Evolutionary conservation across 1,140 invertebrate genomes (phyloP).

Genomic region (Euwallacea similis): DNA sequence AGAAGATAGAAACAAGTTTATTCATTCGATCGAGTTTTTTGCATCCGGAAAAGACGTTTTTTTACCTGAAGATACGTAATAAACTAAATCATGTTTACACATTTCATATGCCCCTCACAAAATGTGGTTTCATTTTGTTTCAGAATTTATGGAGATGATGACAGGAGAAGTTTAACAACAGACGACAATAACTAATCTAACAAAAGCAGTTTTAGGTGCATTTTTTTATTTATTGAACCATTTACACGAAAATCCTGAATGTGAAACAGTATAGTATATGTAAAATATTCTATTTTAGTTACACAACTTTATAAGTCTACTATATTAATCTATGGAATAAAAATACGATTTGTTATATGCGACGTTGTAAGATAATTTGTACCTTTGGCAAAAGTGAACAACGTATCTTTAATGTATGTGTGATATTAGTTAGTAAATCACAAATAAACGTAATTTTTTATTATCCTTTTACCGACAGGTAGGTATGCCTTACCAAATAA

Average conservation of each 20-base stretch:
- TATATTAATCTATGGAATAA: conserved; percentile 27
- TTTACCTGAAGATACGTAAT: too few relatives aligned
- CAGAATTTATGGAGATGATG: conserved; percentile 97
- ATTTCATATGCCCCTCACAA: too few relatives aligned
- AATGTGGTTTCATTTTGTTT: conserved; percentile 54
- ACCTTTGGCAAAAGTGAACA: conserved; percentile 26
- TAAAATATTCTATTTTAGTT: conserved; percentile 41
- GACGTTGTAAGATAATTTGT: conserved; percentile 30
- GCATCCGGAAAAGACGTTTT: too few relatives aligned
- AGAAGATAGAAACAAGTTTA: too few relatives aligned
- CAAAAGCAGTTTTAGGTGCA: conserved; percentile 34
- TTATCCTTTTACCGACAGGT: too few relatives aligned
- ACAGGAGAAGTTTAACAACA: conserved; percentile 69
- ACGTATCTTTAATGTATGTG: not conserved
- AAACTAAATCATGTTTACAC: too few relatives aligned
- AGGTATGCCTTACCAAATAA: too few relatives aligned
- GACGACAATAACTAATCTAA: conserved; percentile 16
- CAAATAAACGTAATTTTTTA: too few relatives aligned
- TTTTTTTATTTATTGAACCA: conserved; percentile 35
- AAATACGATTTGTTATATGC: conserved; percentile 27
- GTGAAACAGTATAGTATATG: conserved; percentile 28
- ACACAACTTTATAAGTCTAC: conserved; percentile 17
- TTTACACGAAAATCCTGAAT: conserved; percentile 20
- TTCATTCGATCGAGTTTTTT: too few relatives aligned
- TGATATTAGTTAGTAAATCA: conserved; percentile 3